These are phyloP conservation scores for Limenitis camilla DNA, from an alignment of 2,888 invertebrate species.

Conservation along the genomic window DNA sequence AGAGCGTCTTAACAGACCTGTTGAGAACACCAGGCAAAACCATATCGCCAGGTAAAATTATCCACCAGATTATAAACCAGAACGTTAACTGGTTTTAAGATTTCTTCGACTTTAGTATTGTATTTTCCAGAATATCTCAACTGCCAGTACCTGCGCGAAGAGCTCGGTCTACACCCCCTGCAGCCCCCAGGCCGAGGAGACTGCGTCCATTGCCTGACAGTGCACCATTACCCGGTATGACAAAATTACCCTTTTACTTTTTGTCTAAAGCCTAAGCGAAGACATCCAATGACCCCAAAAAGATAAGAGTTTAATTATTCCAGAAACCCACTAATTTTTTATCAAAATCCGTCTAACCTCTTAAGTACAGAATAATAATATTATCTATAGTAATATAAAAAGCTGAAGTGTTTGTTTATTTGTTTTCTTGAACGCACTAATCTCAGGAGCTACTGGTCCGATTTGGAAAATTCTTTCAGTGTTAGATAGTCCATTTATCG, in stretches of 20 bases:
- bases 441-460: too few relatives aligned
- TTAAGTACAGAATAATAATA: too few relatives aligned
- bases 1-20: conserved; percentile 54
- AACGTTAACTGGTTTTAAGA: background rate
- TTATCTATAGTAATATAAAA: too few relatives aligned
- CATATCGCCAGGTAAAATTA: conserved; percentile 44
- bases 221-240: conserved; percentile 60
- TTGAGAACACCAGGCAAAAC: conserved; percentile 50
- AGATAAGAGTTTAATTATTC: too few relatives aligned
- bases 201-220: conserved; percentile 63
- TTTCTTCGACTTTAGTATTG: background rate
- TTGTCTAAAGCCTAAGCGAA: too few relatives aligned
- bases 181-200: conserved; percentile 49
- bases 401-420: too few relatives aligned
- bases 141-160: conserved; percentile 58
- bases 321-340: too few relatives aligned
- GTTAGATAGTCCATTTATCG: too few relatives aligned
- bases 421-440: too few relatives aligned
- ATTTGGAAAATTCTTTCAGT: too few relatives aligned
- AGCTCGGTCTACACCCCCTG: conserved; percentile 62
- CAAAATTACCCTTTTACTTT: background rate
- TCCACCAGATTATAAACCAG: background rate
- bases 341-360: too few relatives aligned
- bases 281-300: too few relatives aligned
- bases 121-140: conserved; percentile 47